Percentiles rank a stretch among this genome's conserved stretches.
Conservation (phyloP, 1,140 invertebrate genomes). For the Chymomyza costata region DNA sequence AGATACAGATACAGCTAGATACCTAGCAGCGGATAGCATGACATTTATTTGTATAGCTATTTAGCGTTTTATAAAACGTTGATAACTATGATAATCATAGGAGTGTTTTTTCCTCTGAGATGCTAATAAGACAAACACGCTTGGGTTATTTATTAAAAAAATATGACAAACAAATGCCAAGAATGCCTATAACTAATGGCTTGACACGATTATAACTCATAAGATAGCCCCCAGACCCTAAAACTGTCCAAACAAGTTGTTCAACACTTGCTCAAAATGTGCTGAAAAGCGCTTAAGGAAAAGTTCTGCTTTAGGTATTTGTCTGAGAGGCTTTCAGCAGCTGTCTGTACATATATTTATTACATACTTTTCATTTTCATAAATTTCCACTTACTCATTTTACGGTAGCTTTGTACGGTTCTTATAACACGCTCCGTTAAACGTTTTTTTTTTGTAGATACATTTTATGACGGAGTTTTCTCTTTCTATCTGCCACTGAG, state of each 20-base stretch:
- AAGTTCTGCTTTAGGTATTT: conserved; percentile 36
- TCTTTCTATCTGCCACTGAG: no score
- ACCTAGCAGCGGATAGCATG: no score
- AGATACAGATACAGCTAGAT: no score
- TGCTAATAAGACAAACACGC: no score
- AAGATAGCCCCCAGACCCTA: conserved; percentile 19
- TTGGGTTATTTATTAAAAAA: no score
- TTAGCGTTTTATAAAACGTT: no score
- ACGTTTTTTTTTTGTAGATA: conserved; percentile 59
- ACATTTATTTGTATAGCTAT: no score
- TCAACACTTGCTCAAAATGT: no score
- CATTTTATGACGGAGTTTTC: no score
- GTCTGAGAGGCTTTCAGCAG: conserved; percentile 4
- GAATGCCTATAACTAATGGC: conserved; percentile 42
- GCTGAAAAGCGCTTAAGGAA: conserved; percentile 28
- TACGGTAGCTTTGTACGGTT: conserved; percentile 21
- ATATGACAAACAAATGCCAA: no score
- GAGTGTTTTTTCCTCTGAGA: no score
- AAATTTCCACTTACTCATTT: conserved; percentile 69
- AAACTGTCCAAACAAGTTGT: conserved; percentile 62
- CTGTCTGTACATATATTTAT: conserved; percentile 40
- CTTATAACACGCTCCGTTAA: conserved; percentile 71
- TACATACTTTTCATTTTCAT: conserved; percentile 55
- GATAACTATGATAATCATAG: no score
- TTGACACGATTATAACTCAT: conserved; percentile 51